A percentile compares a stretch with the other conserved stretches of the same genome.
These are phyloP conservation scores for Enteromius mattozi DNA, from an alignment of 2,797 vertebrate species.

Conservation along the genomic window DNA sequence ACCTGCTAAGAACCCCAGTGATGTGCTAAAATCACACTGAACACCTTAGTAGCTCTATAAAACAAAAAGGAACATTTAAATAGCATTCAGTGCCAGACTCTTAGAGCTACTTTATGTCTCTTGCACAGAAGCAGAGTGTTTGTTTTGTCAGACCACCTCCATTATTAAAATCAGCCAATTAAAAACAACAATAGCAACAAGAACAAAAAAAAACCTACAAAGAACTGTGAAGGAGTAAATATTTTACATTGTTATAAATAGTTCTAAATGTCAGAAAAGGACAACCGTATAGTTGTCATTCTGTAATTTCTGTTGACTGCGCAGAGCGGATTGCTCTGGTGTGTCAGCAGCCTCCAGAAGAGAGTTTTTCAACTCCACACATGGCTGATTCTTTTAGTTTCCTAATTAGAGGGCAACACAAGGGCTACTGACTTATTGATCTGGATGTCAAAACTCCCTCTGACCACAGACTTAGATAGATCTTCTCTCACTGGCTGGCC, in stretches of 20 bases:
- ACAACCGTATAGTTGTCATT: background rate
- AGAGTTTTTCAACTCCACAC: slow-evolving; percentile 74
- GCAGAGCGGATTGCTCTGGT: slow-evolving; percentile 70
- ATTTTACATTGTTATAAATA: background rate
- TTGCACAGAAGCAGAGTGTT: background rate
- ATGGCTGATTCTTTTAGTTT: slow-evolving; percentile 78
- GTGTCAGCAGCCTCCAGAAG: slow-evolving; percentile 72
- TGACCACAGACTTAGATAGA: slow-evolving; percentile 73
- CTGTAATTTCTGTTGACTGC: slow-evolving; percentile 27
- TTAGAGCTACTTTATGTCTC: background rate
- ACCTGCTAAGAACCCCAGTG: background rate
- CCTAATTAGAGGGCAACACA: slow-evolving; percentile 84
- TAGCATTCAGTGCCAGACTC: background rate
- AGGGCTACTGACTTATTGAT: slow-evolving; percentile 86
- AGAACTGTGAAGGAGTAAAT: background rate
- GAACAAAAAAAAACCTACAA: background rate
- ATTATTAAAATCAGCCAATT: background rate
- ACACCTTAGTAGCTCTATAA: background rate
- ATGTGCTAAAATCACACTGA: background rate
- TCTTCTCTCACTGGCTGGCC: slow-evolving; percentile 41
- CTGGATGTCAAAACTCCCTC: slow-evolving; percentile 78
- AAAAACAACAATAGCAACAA: background rate
- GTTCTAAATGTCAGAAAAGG: background rate
- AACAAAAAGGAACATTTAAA: background rate
- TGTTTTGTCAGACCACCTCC: background rate